Percentiles rank a stretch among this genome's conserved stretches.
phyloP scores from a whole-genome alignment of 1,140 invertebrate genomes.

The Centruroides sculpturatus region DNA sequence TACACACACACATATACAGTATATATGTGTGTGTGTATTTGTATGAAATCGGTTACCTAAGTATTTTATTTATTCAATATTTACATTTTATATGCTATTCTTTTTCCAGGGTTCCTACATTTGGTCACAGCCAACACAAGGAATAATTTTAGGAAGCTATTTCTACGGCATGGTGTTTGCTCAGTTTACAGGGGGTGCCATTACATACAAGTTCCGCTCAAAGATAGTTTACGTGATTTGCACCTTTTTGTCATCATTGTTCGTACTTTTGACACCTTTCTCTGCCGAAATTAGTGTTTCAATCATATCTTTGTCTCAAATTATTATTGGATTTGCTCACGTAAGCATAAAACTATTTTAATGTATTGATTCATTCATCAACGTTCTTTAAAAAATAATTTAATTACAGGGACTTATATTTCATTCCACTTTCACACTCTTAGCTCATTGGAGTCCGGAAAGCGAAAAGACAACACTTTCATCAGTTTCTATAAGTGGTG shows the following conservation, averaged over 20 bases:
- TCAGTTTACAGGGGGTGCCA: slow-evolving; percentile 59
- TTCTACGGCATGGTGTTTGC: slow-evolving; percentile 73
- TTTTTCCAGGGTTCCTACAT: slow-evolving; percentile 44
- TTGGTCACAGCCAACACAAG: slow-evolving; percentile 62
- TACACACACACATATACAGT: no score
- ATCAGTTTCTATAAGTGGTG: neutral
- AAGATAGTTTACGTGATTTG: slow-evolving; percentile 71
- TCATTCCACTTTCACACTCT: neutral
- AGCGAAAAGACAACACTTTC: neutral
- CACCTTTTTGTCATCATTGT: slow-evolving; percentile 58
- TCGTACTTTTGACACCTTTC: slow-evolving; percentile 63
- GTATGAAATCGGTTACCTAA: no score
- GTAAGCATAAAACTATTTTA: no score
- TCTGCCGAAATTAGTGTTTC: slow-evolving; percentile 32
- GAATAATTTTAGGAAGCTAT: slow-evolving; percentile 62
- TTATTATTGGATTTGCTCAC: slow-evolving; percentile 29
- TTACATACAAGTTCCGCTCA: slow-evolving; percentile 58
- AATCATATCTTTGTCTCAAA: slow-evolving; percentile 26
- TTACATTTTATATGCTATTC: no score
- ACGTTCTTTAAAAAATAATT: neutral
- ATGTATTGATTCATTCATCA: no score
- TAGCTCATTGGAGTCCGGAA: neutral
- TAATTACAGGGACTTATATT: neutral
- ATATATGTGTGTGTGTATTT: no score
- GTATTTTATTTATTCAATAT: no score